These are phyloP conservation scores for Rapana venosa DNA, from an alignment of 2,888 invertebrate genomes.

Conservation along the genomic window DNA sequence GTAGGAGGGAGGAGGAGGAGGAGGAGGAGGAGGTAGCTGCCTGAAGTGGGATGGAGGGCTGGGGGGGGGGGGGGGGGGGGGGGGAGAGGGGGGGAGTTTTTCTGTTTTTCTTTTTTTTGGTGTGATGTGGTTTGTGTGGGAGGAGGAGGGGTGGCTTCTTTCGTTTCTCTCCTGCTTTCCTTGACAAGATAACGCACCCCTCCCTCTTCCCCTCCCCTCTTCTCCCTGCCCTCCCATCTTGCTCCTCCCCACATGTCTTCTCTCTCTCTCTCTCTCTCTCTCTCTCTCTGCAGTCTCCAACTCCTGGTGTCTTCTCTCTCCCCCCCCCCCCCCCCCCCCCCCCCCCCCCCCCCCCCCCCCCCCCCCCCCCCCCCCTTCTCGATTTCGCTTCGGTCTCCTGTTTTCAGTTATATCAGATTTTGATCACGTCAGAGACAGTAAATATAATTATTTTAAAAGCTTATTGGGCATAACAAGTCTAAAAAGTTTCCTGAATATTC, in stretches of 20 bases:
- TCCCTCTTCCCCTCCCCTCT: neutral
- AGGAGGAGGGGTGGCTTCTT: neutral
- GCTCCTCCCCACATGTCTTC: neutral
- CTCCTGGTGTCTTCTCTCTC: neutral
- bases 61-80: neutral
- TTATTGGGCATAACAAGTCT: too few relatives aligned
- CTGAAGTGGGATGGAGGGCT: neutral
- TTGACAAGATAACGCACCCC: neutral
- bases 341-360: neutral
- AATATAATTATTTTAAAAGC: too few relatives aligned
- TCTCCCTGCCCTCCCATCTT: neutral
- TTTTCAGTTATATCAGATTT: neutral
- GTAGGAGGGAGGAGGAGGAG: too few relatives aligned
- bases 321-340: neutral
- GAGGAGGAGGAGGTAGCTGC: too few relatives aligned
- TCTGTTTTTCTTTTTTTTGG: neutral
- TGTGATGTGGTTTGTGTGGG: neutral
- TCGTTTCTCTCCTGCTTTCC: neutral
- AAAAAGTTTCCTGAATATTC: too few relatives aligned
- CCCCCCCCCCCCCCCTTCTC: neutral
- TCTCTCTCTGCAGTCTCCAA: neutral
- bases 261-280: neutral
- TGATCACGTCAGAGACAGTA: too few relatives aligned
- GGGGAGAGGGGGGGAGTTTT: neutral
- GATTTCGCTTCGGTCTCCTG: neutral